Conservation (phyloP, 2,797 vertebrate genomes). For the Hydrolagus colliei region DNA sequence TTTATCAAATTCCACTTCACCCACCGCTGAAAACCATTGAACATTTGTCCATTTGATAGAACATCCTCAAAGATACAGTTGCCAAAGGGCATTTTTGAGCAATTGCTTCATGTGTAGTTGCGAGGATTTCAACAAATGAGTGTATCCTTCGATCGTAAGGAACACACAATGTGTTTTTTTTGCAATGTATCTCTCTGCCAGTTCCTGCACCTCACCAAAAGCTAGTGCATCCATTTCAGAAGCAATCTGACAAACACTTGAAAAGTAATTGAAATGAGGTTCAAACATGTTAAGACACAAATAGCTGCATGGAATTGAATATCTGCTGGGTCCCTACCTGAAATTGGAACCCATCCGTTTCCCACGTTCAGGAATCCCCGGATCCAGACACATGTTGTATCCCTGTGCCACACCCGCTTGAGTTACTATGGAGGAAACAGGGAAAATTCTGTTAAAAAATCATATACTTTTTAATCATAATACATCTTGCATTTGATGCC, state of each 20-base stretch:
- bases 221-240: not conserved
- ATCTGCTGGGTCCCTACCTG: slow-evolving; percentile 66
- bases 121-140: no score
- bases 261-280: no score
- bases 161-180: not conserved
- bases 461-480: no score
- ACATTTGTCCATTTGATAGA: no score
- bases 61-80: no score
- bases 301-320: not conserved
- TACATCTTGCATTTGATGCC: no score
- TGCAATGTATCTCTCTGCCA: not conserved
- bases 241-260: not conserved
- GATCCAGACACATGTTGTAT: slow-evolving; percentile 97
- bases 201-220: not conserved
- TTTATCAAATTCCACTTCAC: no score
- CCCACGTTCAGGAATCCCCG: slow-evolving; percentile 90
- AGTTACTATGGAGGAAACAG: slow-evolving; percentile 70
- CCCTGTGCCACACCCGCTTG: slow-evolving; percentile 97
- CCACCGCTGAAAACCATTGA: no score
- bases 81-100: no score
- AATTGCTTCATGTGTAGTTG: no score
- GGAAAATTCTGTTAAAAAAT: slow-evolving; percentile 39
- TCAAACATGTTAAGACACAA: not conserved
- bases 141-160: no score
- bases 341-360: slow-evolving; percentile 97